phyloP scores from a whole-genome alignment of 2,888 invertebrate species.

The Octonoba sinensis region DNA sequence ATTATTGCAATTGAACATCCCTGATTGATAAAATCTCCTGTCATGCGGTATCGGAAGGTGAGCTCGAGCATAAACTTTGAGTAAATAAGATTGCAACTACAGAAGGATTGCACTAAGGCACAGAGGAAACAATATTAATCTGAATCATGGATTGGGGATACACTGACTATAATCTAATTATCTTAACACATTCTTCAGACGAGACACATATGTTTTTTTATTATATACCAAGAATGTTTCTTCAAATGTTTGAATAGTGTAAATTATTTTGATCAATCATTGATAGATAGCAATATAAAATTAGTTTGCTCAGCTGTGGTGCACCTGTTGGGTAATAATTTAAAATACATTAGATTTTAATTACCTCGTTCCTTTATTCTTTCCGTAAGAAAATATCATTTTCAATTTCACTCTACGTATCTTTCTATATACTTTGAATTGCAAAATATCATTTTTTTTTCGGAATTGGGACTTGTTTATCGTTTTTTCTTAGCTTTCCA shows the following conservation, averaged over 20 bases:
- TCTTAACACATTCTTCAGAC: conserved; percentile 60
- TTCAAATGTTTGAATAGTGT: conserved; percentile 44
- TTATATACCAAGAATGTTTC: conserved; percentile 54
- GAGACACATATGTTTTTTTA: conserved; percentile 48
- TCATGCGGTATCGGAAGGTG: conserved; percentile 22
- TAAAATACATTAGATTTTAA: conserved; percentile 16
- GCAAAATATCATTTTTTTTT: conserved; percentile 11
- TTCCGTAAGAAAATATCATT: conserved; percentile 43
- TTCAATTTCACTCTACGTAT: conserved; percentile 28
- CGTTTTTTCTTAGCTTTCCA: not conserved
- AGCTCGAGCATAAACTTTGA: conserved; percentile 61
- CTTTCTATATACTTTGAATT: conserved; percentile 56
- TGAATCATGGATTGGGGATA: conserved; percentile 54
- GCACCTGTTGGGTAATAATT: conserved; percentile 44
- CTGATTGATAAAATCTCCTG: not conserved
- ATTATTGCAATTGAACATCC: no score
- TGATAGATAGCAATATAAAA: conserved; percentile 61
- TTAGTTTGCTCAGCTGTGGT: conserved; percentile 62
- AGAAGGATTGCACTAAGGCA: conserved; percentile 62
- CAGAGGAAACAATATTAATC: conserved; percentile 64
- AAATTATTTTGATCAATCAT: conserved; percentile 48
- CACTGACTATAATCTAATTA: conserved; percentile 62
- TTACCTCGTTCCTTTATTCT: conserved; percentile 18
- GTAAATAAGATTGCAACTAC: conserved; percentile 61
- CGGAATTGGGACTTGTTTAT: no score